Percentiles rank a stretch among this genome's conserved stretches.
These are phyloP conservation scores for Microplitis manilae DNA, from an alignment of 2,888 invertebrate genomes.

Conservation along the genomic window DNA sequence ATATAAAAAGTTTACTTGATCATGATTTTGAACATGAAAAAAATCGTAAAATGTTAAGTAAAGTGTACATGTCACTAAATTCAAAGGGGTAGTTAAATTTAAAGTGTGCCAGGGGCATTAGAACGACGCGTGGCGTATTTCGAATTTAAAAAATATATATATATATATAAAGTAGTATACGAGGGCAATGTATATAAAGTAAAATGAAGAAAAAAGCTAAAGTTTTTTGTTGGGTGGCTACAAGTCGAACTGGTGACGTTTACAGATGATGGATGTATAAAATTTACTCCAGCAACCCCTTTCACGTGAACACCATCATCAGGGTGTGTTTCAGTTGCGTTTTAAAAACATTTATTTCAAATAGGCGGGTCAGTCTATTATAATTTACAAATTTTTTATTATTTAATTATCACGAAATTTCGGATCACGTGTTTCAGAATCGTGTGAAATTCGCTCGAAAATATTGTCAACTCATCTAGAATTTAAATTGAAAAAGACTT, in stretches of 20 bases:
- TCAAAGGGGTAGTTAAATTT: slow-evolving; percentile 66
- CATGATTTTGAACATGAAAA: neutral
- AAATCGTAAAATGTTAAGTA: slow-evolving; percentile 56
- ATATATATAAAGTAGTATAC: neutral
- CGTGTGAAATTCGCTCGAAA: neutral
- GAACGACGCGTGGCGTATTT: slow-evolving; percentile 53
- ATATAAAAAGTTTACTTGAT: neutral
- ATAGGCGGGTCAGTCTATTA: slow-evolving; percentile 60
- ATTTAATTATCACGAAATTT: slow-evolving; percentile 39
- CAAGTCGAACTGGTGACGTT: slow-evolving; percentile 28
- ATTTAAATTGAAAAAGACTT: slow-evolving; percentile 39
- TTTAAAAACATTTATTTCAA: slow-evolving; percentile 53
- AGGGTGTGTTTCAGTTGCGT: slow-evolving; percentile 39
- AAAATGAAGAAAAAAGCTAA: slow-evolving; percentile 29
- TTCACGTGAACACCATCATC: slow-evolving; percentile 40
- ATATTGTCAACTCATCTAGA: neutral
- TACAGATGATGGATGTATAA: slow-evolving; percentile 67
- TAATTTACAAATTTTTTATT: slow-evolving; percentile 36
- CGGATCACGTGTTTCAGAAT: slow-evolving; percentile 40
- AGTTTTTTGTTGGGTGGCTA: neutral
- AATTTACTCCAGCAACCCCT: slow-evolving; percentile 61
- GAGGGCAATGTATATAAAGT: neutral
- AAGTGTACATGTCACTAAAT: slow-evolving; percentile 56
- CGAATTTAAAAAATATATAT: neutral
- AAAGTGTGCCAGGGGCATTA: slow-evolving; percentile 57